These are phyloP conservation scores for Heliconius nattereri DNA, from an alignment of 1,140 invertebrate species.

Conservation along the genomic window DNA sequence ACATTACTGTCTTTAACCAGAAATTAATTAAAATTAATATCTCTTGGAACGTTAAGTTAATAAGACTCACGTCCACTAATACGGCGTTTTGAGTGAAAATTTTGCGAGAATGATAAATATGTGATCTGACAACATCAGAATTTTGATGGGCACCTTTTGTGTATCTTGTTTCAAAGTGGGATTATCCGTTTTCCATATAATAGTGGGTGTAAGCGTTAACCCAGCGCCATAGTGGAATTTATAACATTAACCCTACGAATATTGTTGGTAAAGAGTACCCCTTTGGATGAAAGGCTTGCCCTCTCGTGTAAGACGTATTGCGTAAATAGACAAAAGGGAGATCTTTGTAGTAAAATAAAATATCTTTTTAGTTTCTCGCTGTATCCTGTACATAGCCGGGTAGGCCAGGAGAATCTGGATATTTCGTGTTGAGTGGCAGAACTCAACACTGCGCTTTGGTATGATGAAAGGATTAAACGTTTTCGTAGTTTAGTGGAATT, in stretches of 20 bases:
- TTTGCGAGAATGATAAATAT: slow-evolving; percentile 75
- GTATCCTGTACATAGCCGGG: too few species aligned
- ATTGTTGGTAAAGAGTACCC: slow-evolving; percentile 27
- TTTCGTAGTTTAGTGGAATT: too few species aligned
- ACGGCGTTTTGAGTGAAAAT: slow-evolving; percentile 68
- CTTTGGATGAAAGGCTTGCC: slow-evolving; percentile 17
- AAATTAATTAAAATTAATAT: slow-evolving; percentile 11
- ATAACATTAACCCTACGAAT: slow-evolving; percentile 41
- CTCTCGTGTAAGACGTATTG: slow-evolving; percentile 7
- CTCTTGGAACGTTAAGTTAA: not conserved
- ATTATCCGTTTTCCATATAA: slow-evolving; percentile 66
- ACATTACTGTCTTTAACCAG: not conserved
- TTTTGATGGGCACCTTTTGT: slow-evolving; percentile 72
- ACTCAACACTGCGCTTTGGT: too few species aligned
- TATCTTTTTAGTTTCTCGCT: too few species aligned
- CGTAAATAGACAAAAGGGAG: not conserved
- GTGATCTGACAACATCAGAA: slow-evolving; percentile 58
- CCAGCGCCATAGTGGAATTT: slow-evolving; percentile 41
- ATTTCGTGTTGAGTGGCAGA: too few species aligned
- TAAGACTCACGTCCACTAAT: slow-evolving; percentile 27
- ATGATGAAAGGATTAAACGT: too few species aligned
- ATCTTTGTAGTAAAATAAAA: too few species aligned
- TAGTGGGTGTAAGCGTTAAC: slow-evolving; percentile 47
- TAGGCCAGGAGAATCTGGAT: too few species aligned
- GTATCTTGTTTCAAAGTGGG: slow-evolving; percentile 77